A percentile compares a stretch with the other conserved stretches of the same genome.
These are phyloP conservation scores for Pungitius pungitius DNA, from an alignment of 2,113 vertebrate species.

Conservation along the genomic window DNA sequence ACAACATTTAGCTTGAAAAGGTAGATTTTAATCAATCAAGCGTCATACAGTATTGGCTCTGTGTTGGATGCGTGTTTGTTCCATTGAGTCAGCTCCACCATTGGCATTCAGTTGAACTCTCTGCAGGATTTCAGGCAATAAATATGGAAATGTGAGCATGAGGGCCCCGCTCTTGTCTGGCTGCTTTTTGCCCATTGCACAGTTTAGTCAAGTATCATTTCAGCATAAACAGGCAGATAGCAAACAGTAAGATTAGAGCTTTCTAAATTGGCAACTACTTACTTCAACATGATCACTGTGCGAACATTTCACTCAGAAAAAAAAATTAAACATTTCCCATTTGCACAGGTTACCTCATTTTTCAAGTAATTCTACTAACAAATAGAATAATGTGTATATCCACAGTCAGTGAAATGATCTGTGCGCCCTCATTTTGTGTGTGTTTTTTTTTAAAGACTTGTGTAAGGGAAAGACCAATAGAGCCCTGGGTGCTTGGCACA, in stretches of 20 bases:
- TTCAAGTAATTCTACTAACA: slow-evolving; percentile 34
- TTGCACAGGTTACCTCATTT: slow-evolving; percentile 29
- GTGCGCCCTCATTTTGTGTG: slow-evolving; percentile 50
- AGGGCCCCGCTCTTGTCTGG: slow-evolving; percentile 74
- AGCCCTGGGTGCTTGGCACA: slow-evolving; percentile 63
- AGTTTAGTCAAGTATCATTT: slow-evolving; percentile 78
- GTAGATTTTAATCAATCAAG: slow-evolving; percentile 61
- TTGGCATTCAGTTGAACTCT: slow-evolving; percentile 81
- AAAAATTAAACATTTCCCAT: slow-evolving; percentile 40
- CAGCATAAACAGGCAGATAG: slow-evolving; percentile 73
- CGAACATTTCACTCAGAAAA: slow-evolving; percentile 36
- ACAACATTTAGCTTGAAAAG: slow-evolving; percentile 44
- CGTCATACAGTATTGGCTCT: slow-evolving; percentile 33
- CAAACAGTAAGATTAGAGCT: slow-evolving; percentile 61
- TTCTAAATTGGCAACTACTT: slow-evolving; percentile 52
- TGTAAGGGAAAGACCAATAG: slow-evolving; percentile 46
- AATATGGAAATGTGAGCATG: slow-evolving; percentile 82
- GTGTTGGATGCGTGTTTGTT: slow-evolving; percentile 62
- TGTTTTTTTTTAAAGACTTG: slow-evolving; percentile 42
- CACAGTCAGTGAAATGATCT: slow-evolving; percentile 31
- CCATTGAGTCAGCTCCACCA: slow-evolving; percentile 69
- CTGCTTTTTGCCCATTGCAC: slow-evolving; percentile 72
- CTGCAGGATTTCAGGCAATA: slow-evolving; percentile 81
- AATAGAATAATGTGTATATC: slow-evolving; percentile 28
- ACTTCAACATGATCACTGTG: slow-evolving; percentile 31